Evolutionary conservation across 2,888 invertebrate species (phyloP).

Genomic region (Thelaira solivaga): DNA sequence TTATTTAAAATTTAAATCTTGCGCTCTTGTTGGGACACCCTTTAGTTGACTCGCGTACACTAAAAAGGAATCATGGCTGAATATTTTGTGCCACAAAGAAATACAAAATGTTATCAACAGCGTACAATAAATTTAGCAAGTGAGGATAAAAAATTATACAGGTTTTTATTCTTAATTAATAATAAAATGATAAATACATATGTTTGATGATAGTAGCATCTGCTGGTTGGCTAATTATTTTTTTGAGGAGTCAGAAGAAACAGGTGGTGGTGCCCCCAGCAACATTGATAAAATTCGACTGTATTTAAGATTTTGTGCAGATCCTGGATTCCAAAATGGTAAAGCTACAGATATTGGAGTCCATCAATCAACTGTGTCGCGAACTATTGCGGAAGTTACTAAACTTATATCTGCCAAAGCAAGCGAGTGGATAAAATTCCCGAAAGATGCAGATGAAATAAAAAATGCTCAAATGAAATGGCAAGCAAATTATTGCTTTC

Average conservation of each 20-base stretch:
- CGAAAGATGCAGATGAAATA: background rate
- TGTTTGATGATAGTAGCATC: too few relatives aligned
- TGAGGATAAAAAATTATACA: too few relatives aligned
- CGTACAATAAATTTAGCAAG: constrained; percentile 4
- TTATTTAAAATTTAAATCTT: too few relatives aligned
- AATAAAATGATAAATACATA: constrained; percentile 24
- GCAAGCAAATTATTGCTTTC: too few relatives aligned
- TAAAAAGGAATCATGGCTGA: too few relatives aligned
- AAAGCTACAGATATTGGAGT: background rate
- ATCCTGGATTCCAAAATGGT: constrained; percentile 21
- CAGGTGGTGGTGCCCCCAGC: constrained; percentile 8
- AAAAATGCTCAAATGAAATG: constrained; percentile 14
- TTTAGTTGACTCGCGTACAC: too few relatives aligned
- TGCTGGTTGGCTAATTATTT: too few relatives aligned
- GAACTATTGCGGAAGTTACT: too few relatives aligned
- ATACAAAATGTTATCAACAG: constrained; percentile 21
- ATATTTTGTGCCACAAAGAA: too few relatives aligned
- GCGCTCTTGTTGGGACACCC: too few relatives aligned
- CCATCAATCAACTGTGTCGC: background rate
- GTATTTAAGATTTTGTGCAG: constrained; percentile 27
- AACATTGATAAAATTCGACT: constrained; percentile 22
- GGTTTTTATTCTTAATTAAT: constrained; percentile 4
- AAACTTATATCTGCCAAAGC: background rate
- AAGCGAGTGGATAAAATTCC: background rate
- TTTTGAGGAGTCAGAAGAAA: too few relatives aligned